Base-by-base conservation (phyloP, 2,888 invertebrate genomes). In the Drosophila aldrichi region DNA sequence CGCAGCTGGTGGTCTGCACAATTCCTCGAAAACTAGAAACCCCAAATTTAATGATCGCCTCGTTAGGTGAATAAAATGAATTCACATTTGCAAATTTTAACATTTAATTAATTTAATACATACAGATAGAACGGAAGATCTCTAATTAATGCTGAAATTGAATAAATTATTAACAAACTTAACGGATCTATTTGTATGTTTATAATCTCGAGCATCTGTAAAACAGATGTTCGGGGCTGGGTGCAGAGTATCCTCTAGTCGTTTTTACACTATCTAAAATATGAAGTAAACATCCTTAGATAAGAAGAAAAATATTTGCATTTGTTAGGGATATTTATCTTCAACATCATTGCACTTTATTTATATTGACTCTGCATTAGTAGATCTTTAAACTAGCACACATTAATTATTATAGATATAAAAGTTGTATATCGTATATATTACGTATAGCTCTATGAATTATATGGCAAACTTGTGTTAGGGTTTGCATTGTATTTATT, bases 311-410 rank as follows among this genome's bases (percentile, higher is more conserved):
- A 22, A 41, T 29, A 12, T 20, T 54, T 56, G 52, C 14, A 44
- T 58, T 68, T 62, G 63, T 70, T 71, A 71, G 34, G 16, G 29
- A 56, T 56, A 49, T 72, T 77, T 52, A 34, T 49, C 25, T 63
- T 77, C 25, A 81, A 81, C 78, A 83, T 81, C 59, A 81, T 83
- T 83, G 84, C 89, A 83, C 81, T 88, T 83, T 83, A 87, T 89
- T 85, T 67, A 61, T 83, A 72, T 72, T 89, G 89, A 89, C 89
- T 83, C 74, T 62, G 54, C 25, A 83, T 83, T 89, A 89, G 82
- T 89, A 73, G 36, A 64, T 43, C 87, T 86, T 87, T 80, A 22
- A 9, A 3, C 59, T 79, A 72, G 44, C 63, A 77, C 68, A 77
- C 51, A 65, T 70, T 70, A 52, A 43, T 55, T 43, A 43, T 56